Conservation (phyloP, 2,797 vertebrate species). For the Enteromius mattozi region DNA sequence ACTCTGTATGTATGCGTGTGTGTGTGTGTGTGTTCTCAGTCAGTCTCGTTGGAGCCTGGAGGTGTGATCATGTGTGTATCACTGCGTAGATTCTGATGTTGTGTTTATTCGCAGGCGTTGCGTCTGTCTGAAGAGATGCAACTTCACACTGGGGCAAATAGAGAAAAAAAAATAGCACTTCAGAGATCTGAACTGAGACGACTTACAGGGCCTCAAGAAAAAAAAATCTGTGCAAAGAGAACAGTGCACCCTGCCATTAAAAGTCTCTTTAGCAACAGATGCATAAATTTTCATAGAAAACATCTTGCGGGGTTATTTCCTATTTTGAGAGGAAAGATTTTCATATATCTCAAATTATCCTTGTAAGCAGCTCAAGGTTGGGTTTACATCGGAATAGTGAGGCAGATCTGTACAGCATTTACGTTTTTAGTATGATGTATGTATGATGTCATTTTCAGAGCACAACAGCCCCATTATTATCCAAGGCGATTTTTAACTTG, state of each 20-base stretch:
- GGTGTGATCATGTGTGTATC: slow-evolving; percentile 50
- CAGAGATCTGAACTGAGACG: slow-evolving; percentile 6
- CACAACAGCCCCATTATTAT: neutral
- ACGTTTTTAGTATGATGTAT: neutral
- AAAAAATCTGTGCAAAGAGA: neutral
- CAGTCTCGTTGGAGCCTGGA: slow-evolving; percentile 41
- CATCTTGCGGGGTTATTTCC: slow-evolving; percentile 24
- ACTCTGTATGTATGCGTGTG: neutral
- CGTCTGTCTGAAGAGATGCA: slow-evolving; percentile 48
- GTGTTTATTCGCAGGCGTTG: slow-evolving; percentile 51
- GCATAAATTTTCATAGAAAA: slow-evolving; percentile 32
- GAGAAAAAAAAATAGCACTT: slow-evolving; percentile 30
- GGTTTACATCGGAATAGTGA: neutral
- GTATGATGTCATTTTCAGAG: neutral
- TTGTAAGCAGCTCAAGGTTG: neutral
- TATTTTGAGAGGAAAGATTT: neutral
- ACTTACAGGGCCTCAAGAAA: slow-evolving; percentile 29
- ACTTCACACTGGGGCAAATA: slow-evolving; percentile 33
- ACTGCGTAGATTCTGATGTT: slow-evolving; percentile 39
- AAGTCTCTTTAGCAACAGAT: slow-evolving; percentile 23
- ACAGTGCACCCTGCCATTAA: slow-evolving; percentile 33
- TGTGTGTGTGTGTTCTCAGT: slow-evolving; percentile 39
- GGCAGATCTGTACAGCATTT: neutral
- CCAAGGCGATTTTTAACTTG: neutral
- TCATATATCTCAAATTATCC: slow-evolving; percentile 21